Conservation (phyloP, 2,113 vertebrate genomes). For the Vidua macroura region DNA sequence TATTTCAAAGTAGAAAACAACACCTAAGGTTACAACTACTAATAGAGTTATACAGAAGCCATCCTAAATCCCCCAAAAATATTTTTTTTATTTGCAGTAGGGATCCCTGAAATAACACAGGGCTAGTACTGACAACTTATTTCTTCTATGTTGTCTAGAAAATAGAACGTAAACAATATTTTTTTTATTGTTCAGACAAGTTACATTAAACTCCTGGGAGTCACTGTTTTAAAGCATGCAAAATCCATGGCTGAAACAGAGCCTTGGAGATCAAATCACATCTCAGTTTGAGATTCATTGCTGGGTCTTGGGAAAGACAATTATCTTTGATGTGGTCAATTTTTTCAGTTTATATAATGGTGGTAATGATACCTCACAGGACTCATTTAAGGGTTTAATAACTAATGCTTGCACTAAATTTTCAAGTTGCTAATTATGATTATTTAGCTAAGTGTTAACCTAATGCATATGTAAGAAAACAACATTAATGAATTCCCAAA, state of each 20-base stretch:
- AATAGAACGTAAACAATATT: neutral
- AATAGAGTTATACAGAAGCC: neutral
- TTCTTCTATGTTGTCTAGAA: neutral
- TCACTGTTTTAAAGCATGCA: neutral
- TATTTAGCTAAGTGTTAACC: constrained; percentile 36
- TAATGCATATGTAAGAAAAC: constrained; percentile 38
- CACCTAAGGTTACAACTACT: neutral
- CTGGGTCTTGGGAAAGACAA: constrained; percentile 28
- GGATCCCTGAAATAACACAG: neutral
- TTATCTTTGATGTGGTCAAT: constrained; percentile 52
- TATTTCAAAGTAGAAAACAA: constrained; percentile 23
- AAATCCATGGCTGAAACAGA: neutral
- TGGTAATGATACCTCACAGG: constrained; percentile 52
- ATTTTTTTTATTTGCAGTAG: neutral
- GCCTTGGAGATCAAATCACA: neutral
- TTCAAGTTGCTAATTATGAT: constrained; percentile 39
- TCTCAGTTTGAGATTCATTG: constrained; percentile 11
- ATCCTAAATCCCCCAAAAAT: neutral
- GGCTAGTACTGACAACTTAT: neutral
- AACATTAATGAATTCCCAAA: constrained; percentile 23
- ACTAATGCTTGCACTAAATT: neutral
- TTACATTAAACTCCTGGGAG: neutral
- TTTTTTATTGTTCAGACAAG: neutral
- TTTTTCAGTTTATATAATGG: constrained; percentile 2
- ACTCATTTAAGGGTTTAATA: constrained; percentile 29